Percentiles rank a stretch among this genome's conserved stretches.
Conservation (phyloP, 2,888 invertebrate species). For the Eretmocerus hayati region DNA sequence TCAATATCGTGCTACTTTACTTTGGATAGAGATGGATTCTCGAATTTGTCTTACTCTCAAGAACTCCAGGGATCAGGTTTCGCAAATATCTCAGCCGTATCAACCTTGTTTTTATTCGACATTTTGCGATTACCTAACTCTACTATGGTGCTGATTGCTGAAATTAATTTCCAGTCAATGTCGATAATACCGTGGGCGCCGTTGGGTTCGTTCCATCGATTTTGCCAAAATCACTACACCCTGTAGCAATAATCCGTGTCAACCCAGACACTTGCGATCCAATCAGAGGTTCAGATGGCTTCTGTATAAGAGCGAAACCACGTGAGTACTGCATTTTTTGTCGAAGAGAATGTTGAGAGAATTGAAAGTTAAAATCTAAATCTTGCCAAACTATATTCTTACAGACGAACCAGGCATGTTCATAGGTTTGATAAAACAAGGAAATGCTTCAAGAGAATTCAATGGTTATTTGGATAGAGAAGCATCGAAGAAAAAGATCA, state of each 20-base stretch:
- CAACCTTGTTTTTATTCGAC: too few species aligned
- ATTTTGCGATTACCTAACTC: too few species aligned
- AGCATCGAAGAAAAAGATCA: conserved; percentile 60
- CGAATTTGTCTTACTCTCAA: too few species aligned
- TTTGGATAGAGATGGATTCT: too few species aligned
- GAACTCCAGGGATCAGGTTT: too few species aligned
- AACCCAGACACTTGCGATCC: conserved; percentile 83
- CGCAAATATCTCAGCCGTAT: too few species aligned
- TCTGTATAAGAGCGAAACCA: conserved; percentile 58
- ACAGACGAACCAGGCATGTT: conserved; percentile 78
- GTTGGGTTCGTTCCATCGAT: conserved; percentile 58
- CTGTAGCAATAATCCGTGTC: conserved; percentile 86
- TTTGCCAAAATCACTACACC: conserved; percentile 62
- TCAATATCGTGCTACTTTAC: too few species aligned
- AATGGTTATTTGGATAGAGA: conserved; percentile 60
- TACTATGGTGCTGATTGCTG: too few species aligned
- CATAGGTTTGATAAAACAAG: conserved; percentile 64
- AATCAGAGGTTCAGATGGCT: conserved; percentile 70
- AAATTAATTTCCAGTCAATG: conserved; percentile 58
- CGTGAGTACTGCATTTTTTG: too few species aligned
- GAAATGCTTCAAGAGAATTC: conserved; percentile 61
- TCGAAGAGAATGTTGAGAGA: too few species aligned
- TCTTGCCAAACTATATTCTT: too few species aligned
- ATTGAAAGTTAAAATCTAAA: too few species aligned
- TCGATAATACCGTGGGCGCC: conserved; percentile 59